Conservation (phyloP, 2,888 invertebrate species). For the Frankliniella intonsa region DNA sequence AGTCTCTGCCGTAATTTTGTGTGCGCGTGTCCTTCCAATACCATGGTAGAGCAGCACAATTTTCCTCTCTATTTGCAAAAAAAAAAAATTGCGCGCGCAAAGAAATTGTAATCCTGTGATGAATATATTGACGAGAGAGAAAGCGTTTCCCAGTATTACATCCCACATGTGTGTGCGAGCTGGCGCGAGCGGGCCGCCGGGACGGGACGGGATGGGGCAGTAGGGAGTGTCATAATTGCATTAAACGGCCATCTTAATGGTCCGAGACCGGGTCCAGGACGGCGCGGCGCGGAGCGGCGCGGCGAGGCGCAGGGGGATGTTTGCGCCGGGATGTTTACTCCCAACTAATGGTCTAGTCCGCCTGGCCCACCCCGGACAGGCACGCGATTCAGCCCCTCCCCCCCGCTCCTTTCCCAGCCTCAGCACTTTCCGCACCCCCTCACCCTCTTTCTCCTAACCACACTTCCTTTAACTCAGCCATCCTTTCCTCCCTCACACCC, state of each 20-base stretch:
- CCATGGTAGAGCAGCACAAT: no score
- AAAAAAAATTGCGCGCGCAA: no score
- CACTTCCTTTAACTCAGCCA: not conserved
- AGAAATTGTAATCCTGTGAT: no score
- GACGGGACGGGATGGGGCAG: no score
- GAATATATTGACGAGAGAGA: no score
- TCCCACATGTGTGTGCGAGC: not conserved
- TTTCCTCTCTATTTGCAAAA: no score
- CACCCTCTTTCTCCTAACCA: no score
- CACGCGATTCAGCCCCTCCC: not conserved
- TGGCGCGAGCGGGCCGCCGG: not conserved
- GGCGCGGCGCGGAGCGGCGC: no score
- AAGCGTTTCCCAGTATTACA: no score
- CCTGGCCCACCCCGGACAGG: no score
- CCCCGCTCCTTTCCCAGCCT: not conserved
- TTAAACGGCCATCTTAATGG: constrained; percentile 17
- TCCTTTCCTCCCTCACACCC: not conserved
- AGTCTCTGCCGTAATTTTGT: no score
- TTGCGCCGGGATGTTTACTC: constrained; percentile 6
- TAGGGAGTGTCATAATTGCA: not conserved
- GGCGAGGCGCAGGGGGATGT: not conserved
- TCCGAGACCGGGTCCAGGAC: not conserved
- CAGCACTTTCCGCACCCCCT: not conserved
- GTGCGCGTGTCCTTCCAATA: no score
- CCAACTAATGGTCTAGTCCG: not conserved